Evolutionary conservation across 2,888 invertebrate species (phyloP), one percentile per base, ranked within the genome.

Genomic region (Drosophila algonquin): DNA sequence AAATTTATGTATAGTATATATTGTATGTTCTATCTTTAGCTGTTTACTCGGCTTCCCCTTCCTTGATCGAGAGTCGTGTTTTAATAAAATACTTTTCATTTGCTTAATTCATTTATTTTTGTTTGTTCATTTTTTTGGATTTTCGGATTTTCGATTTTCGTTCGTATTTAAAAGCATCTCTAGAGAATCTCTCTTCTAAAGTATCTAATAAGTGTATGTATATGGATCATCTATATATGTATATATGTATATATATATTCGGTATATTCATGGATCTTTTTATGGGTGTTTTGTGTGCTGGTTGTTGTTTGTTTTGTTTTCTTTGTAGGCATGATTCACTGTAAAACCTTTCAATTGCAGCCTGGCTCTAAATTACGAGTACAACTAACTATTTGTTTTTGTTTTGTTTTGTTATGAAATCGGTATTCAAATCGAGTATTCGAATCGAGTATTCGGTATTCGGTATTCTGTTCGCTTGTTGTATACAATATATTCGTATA

Each of bases 281-380:
- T 40, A 30, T 62, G 53, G 18, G 63, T 71, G 46, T 53, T 6
- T 67, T 67, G 35, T 71, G 60, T 56, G 53, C 54, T 63, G 54
- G 56, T 73, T 55, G 46, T 75, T 59, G 55, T 24, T 63, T 55
- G 55, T 24, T 63, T 55, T 76, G 45, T 60, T 72, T 63, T 79
- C 60, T 71, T 30, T 59, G 63, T 67, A 84, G 84, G 80, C 84
- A 79, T 77, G 76, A 78, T 74, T 67, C 55, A 76, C 80, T 87
- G 81, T 87, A 76, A 76, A 87, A 85, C 85, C 87, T 81, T 87
- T 84, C 75, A 84, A 75, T 84, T 86, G 75, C 78, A 75, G 78
- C 81, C 83, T 77, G 76, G 75, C 64, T 71, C 70, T 81, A 73
- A 61, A 70, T 75, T 77, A 76, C 76, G 74, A 61, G 63, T 69